Base-by-base conservation (phyloP, 2,888 invertebrate genomes). In the Anarsia innoxiella region DNA sequence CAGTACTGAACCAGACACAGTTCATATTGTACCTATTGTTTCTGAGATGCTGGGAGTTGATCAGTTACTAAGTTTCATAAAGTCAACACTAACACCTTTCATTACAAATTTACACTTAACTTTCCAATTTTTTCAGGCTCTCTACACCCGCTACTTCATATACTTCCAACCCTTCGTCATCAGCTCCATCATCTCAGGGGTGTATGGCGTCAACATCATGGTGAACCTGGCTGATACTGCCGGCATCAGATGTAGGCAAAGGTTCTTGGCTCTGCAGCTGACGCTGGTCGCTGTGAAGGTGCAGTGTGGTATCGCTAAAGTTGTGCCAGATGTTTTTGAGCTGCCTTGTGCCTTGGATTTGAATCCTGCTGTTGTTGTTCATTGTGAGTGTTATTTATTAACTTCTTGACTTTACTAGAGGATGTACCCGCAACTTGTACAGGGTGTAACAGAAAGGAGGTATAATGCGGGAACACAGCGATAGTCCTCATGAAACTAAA, bases 161-260 rank as follows among this genome's bases (percentile, higher is more conserved):
- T 91, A 87, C 63, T 70, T 91, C 38, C 91, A 91, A 66, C 90
- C 90, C 1, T 66, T 91, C 28, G 80, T 90, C 25, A 83, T 88
- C 2, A 67, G 80, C 1, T 92, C 91, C 3, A 91, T 92, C 41
- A 68, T 92, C 4, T 71, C 88, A 14, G 91, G 90, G 9, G 80
- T 92, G 30, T 92, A 91, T 88, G 90, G 90, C 1, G 84, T 91
- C 57, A 85, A 87, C 23, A 90, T 92, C 87, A 82, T 87, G 2
- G 86, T 89, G 12, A 83, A 85, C 0, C 68, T 67, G 0, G 69
- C 67, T 0, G 67, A 64, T 40, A 40, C 57, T 0, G 86, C 70
- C 39, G 91, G 59, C 52, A 76, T 56, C 60, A 79, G 39, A 54
- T 73, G 88, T 9, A 66, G 73, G 14, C 72, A 19, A 5, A 85